Percentiles rank a stretch among this genome's conserved stretches.
Evolutionary conservation across 2,888 invertebrate species (phyloP).

Genomic region (Cotesia congregata): DNA sequence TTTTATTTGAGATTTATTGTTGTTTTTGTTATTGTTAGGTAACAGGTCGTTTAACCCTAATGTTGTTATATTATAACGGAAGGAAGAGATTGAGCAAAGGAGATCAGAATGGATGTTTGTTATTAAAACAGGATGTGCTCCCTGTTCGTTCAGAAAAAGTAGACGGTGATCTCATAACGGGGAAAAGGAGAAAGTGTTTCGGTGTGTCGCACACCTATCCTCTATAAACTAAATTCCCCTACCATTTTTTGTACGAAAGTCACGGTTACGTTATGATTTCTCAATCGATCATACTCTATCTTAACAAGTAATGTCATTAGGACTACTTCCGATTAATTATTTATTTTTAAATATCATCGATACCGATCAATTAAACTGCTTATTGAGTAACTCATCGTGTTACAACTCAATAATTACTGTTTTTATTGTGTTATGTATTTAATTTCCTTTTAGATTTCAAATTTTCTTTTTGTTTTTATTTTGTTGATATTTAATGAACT

Average conservation of each 20-base stretch:
- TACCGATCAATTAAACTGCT: not conserved
- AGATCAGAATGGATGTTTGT: not conserved
- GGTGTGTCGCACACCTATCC: slow-evolving; percentile 39
- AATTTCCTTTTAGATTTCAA: too few relatives aligned
- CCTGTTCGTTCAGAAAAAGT: slow-evolving; percentile 43
- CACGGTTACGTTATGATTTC: slow-evolving; percentile 63
- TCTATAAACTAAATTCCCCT: slow-evolving; percentile 11
- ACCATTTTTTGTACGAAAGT: slow-evolving; percentile 53
- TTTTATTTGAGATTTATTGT: too few relatives aligned
- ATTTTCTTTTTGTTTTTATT: too few relatives aligned
- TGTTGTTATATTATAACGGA: not conserved
- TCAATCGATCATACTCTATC: slow-evolving; percentile 48
- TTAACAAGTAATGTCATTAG: slow-evolving; percentile 41
- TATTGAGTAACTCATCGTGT: not conserved
- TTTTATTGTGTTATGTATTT: too few relatives aligned
- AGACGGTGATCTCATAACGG: slow-evolving; percentile 66
- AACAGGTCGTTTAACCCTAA: not conserved
- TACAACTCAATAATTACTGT: not conserved
- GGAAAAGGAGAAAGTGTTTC: slow-evolving; percentile 69
- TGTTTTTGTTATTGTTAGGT: too few relatives aligned
- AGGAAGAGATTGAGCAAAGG: not conserved
- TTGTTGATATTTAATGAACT: too few relatives aligned
- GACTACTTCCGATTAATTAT: slow-evolving; percentile 12
- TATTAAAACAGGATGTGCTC: slow-evolving; percentile 37
- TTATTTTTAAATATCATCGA: not conserved